These are phyloP conservation scores for Elegia similella DNA, from an alignment of 2,888 invertebrate species.

Conservation along the genomic window DNA sequence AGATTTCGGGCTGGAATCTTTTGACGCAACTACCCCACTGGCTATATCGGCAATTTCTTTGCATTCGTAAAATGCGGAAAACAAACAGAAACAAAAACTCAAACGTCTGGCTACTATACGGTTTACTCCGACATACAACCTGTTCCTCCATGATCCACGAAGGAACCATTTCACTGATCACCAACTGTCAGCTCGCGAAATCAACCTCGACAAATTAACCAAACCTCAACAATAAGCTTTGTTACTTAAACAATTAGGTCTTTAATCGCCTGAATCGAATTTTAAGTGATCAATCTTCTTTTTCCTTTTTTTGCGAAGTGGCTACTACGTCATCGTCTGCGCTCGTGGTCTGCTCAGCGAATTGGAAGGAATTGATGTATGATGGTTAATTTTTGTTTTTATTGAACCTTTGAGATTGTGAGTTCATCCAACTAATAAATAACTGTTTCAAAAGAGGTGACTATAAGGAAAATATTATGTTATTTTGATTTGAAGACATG, in stretches of 20 bases:
- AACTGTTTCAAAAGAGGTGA: background rate
- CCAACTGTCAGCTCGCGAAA: constrained; percentile 8
- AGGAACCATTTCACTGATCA: constrained; percentile 6
- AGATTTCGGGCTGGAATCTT: no score
- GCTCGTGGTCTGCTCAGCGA: constrained; percentile 43
- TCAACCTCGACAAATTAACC: constrained; percentile 1
- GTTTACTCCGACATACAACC: constrained; percentile 1
- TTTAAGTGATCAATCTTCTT: constrained; percentile 50
- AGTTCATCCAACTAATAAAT: background rate
- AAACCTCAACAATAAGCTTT: background rate
- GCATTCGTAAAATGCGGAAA: background rate
- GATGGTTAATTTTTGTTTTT: constrained; percentile 6
- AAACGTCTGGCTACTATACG: background rate
- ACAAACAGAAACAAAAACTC: background rate
- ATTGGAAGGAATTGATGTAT: constrained; percentile 27
- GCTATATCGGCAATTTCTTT: background rate
- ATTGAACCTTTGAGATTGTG: background rate
- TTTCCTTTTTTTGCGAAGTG: constrained; percentile 44
- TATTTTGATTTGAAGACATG: no score
- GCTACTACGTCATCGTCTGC: constrained; percentile 75
- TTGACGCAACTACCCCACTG: no score
- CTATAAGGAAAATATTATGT: background rate
- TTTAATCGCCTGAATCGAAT: constrained; percentile 20
- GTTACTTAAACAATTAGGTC: background rate
- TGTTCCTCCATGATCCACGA: constrained; percentile 6